Percentiles rank a stretch among this genome's conserved stretches.
These are phyloP conservation scores for Gallirallus australis DNA, from an alignment of 2,797 vertebrate genomes.

Conservation along the genomic window DNA sequence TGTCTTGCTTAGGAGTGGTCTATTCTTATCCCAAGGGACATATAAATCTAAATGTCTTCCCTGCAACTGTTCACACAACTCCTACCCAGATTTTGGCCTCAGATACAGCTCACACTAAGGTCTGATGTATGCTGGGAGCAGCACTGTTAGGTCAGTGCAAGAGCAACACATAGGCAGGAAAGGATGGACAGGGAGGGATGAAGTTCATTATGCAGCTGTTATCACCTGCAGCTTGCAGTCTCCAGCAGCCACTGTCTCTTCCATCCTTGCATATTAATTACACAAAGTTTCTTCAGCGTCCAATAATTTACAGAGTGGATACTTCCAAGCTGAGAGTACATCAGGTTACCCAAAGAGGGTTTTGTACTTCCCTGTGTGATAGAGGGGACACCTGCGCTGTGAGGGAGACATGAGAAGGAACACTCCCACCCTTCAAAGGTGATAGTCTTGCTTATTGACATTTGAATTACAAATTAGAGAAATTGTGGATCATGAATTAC, in stretches of 20 bases:
- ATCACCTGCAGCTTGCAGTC: background rate
- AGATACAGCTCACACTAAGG: background rate
- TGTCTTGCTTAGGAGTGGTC: background rate
- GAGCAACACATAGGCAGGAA: background rate
- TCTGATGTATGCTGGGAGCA: background rate
- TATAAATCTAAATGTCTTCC: background rate
- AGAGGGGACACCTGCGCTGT: rapidly evolving
- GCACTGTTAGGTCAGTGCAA: background rate
- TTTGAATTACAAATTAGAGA: background rate
- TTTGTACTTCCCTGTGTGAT: background rate
- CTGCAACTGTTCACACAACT: background rate
- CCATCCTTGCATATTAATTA: background rate
- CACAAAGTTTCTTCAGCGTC: background rate
- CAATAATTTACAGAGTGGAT: background rate
- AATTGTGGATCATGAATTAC: background rate
- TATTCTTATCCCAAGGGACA: background rate
- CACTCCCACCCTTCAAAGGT: background rate
- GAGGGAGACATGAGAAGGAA: background rate
- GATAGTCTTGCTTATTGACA: rapidly evolving
- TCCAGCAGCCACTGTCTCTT: background rate
- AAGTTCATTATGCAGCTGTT: background rate
- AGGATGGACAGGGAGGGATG: background rate
- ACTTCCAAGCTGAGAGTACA: background rate
- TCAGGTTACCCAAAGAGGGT: background rate
- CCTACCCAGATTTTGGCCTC: background rate